phyloP scores from a whole-genome alignment of 37 sponge, comb jelly and placozoan species.

The Spongilla lacustris region DNA sequence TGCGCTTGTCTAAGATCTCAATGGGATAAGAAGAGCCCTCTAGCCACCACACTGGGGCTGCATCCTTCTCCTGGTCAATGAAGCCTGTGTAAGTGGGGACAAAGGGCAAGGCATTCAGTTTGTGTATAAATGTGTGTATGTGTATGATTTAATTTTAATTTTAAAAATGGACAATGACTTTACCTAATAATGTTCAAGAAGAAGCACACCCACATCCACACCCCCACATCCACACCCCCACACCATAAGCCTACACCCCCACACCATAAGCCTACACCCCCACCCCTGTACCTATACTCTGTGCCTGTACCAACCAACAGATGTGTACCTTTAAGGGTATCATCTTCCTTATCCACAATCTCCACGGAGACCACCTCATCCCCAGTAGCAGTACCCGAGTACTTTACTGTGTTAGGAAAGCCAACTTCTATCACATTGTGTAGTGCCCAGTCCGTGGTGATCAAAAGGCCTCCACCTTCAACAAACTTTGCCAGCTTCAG shows the following conservation, averaged over 20 bases:
- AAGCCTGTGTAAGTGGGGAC: conserved; percentile 47
- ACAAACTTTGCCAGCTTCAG: conserved; percentile 64
- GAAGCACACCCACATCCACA: no score
- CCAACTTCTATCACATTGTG: conserved; percentile 73
- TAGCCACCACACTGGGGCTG: conserved; percentile 84
- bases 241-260: neutral
- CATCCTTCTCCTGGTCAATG: conserved; percentile 79
- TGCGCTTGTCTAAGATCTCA: conserved; percentile 72
- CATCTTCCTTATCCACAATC: conserved; percentile 77
- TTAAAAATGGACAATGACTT: no score
- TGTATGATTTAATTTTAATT: neutral
- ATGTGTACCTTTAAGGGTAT: conserved; percentile 50
- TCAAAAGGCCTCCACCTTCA: conserved; percentile 65
- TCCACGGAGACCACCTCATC: conserved; percentile 82
- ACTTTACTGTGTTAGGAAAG: conserved; percentile 65
- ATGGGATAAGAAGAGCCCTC: conserved; percentile 78
- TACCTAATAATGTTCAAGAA: no score
- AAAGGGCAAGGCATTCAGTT: no score
- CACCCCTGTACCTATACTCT: no score
- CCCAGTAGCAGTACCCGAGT: conserved; percentile 60
- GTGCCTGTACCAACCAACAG: neutral
- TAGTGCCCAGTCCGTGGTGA: conserved; percentile 87
- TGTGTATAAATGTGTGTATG: neutral
- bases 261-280: neutral
- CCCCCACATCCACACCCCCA: neutral